These are phyloP conservation scores for Columba guinea DNA, from an alignment of 2,797 vertebrate species.

Conservation along the genomic window DNA sequence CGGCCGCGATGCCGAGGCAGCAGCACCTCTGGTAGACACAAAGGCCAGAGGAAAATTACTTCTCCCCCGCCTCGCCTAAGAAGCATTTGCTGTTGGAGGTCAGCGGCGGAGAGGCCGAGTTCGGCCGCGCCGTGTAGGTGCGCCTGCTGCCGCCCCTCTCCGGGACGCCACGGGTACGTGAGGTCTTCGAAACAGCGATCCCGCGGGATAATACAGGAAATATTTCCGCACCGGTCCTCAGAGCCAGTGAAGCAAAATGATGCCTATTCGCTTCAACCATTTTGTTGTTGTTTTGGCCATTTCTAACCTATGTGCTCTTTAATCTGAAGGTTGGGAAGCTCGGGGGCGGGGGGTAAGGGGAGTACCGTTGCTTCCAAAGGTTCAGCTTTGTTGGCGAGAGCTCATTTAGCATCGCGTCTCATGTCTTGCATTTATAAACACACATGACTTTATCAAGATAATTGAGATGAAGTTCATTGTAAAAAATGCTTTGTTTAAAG, in stretches of 20 bases:
- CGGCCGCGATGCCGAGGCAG: not conserved
- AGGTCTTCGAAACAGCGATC: not conserved
- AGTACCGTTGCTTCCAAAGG: not conserved
- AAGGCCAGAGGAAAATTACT: not conserved
- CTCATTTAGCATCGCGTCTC: constrained; percentile 11
- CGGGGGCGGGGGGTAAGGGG: not conserved
- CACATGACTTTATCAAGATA: constrained; percentile 65
- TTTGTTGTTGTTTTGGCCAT: rapidly evolving
- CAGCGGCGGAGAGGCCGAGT: not conserved
- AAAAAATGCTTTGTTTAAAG: constrained; percentile 64
- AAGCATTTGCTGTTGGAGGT: rapidly evolving
- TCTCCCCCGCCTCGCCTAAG: rapidly evolving
- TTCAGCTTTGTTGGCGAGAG: not conserved
- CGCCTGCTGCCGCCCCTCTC: not conserved
- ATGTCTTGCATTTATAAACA: constrained; percentile 49
- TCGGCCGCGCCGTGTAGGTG: not conserved
- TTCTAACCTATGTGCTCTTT: not conserved
- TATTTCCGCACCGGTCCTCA: not conserved
- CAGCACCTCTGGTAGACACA: not conserved
- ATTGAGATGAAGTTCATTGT: constrained; percentile 80
- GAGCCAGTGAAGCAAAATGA: not conserved
- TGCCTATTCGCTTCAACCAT: not conserved
- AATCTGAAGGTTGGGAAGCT: not conserved
- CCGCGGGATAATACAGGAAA: not conserved
- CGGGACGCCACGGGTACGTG: not conserved